Conservation (phyloP, 1,140 invertebrate genomes). For the Aphelinus atriplicis region DNA sequence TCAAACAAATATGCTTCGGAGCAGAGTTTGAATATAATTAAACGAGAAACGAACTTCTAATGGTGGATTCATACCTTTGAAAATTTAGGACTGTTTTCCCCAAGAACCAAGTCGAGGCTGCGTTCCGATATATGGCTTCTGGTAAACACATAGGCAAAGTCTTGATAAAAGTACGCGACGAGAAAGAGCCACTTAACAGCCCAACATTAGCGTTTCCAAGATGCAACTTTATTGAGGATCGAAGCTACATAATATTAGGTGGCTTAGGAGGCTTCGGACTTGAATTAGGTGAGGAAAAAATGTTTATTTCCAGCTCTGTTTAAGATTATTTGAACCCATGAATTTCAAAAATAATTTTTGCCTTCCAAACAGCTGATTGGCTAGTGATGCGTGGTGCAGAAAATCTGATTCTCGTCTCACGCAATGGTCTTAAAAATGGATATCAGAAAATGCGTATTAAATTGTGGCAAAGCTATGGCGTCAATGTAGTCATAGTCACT, state of each 20-base stretch:
- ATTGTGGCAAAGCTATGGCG: conserved; percentile 69
- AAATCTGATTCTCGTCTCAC: conserved; percentile 76
- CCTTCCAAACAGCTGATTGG: conserved; percentile 70
- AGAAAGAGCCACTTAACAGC: conserved; percentile 49
- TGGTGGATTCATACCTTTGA: too few relatives aligned
- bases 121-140: conserved; percentile 73
- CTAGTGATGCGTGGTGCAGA: conserved; percentile 75
- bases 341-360: background rate
- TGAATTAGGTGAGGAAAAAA: conserved; percentile 67
- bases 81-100: conserved; percentile 55
- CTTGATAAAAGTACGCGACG: conserved; percentile 69
- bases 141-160: conserved; percentile 83
- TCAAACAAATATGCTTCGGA: too few relatives aligned
- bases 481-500: conserved; percentile 63
- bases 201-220: conserved; percentile 64
- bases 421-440: conserved; percentile 74
- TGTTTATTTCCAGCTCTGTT: too few relatives aligned
- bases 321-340: too few relatives aligned
- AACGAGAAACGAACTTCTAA: background rate
- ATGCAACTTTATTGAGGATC: conserved; percentile 64
- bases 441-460: conserved; percentile 71
- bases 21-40: background rate
- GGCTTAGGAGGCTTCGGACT: conserved; percentile 85
- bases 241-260: conserved; percentile 68
- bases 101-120: conserved; percentile 62